Evolutionary conservation across 2,113 vertebrate species (phyloP).

Genomic region (Nannospalax galili): DNA sequence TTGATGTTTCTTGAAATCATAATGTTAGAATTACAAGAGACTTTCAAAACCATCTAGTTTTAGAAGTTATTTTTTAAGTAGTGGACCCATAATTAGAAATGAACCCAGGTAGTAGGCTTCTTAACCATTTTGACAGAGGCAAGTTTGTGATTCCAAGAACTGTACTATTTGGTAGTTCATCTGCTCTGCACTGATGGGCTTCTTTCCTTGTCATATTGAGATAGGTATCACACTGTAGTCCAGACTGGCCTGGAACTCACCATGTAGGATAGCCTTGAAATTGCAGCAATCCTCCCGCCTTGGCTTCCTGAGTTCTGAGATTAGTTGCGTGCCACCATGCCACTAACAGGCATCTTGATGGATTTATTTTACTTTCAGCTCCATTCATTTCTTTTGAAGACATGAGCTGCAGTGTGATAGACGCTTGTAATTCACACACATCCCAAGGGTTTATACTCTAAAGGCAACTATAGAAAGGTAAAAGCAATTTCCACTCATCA

Average conservation of each 20-base stretch:
- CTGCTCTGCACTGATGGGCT: background rate
- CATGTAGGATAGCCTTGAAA: background rate
- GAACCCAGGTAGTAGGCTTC: slow-evolving; percentile 35
- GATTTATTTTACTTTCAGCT: slow-evolving; percentile 46
- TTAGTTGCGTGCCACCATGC: background rate
- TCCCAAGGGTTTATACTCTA: slow-evolving; percentile 41
- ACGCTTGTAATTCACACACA: slow-evolving; percentile 53
- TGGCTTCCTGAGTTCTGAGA: background rate
- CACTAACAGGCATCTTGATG: background rate
- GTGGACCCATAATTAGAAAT: slow-evolving; percentile 45
- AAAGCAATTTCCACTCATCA: slow-evolving; percentile 46
- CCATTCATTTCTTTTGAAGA: slow-evolving; percentile 24
- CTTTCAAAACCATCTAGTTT: slow-evolving; percentile 28
- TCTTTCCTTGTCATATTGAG: background rate
- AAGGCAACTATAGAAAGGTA: background rate
- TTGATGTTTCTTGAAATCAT: slow-evolving; percentile 57
- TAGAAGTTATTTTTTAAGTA: no score
- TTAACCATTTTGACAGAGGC: slow-evolving; percentile 53
- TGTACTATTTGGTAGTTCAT: background rate
- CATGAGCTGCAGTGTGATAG: background rate
- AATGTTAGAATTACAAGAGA: slow-evolving; percentile 56
- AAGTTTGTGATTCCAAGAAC: slow-evolving; percentile 5
- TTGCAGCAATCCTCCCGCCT: background rate
- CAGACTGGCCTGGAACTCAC: background rate
- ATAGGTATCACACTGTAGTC: background rate